phyloP scores from a whole-genome alignment of 1,140 invertebrate genomes.

The Macrotrachela quadricornifera region DNA sequence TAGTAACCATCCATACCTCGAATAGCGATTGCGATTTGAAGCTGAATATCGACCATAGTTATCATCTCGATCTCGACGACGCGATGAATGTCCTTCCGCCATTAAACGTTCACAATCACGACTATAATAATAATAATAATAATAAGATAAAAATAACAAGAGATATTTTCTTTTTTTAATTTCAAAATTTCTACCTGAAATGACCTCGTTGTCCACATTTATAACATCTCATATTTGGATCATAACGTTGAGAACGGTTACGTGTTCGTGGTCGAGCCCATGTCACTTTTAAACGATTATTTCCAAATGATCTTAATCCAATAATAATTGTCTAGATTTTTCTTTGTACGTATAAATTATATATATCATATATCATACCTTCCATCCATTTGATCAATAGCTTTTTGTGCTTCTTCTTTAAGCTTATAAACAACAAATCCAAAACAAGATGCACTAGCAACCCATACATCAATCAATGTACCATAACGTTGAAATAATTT shows the following conservation, averaged over 20 bases:
- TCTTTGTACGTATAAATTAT: too few species aligned
- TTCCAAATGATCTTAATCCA: neutral
- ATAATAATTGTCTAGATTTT: too few species aligned
- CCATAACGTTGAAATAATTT: constrained; percentile 24
- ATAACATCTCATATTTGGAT: constrained; percentile 24
- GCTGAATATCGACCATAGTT: too few species aligned
- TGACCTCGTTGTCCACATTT: constrained; percentile 27
- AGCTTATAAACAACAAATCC: constrained; percentile 26
- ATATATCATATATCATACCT: neutral
- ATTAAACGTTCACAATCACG: too few species aligned
- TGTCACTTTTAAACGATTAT: constrained; percentile 17
- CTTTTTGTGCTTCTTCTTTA: constrained; percentile 21
- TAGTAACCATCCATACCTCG: too few species aligned
- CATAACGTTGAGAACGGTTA: constrained; percentile 15
- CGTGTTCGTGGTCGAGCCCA: constrained; percentile 22
- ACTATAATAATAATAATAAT: too few species aligned
- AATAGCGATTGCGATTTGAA: too few species aligned
- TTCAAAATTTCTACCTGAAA: constrained; percentile 13
- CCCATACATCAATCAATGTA: constrained; percentile 23
- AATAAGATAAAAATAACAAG: too few species aligned
- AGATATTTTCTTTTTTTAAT: too few species aligned
- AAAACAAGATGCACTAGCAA: constrained; percentile 29
- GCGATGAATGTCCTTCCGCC: too few species aligned
- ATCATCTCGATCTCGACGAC: too few species aligned
- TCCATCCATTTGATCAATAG: constrained; percentile 25